Evolutionary conservation across 2,113 vertebrate genomes (phyloP).

Genomic region (Fregetta grallaria): DNA sequence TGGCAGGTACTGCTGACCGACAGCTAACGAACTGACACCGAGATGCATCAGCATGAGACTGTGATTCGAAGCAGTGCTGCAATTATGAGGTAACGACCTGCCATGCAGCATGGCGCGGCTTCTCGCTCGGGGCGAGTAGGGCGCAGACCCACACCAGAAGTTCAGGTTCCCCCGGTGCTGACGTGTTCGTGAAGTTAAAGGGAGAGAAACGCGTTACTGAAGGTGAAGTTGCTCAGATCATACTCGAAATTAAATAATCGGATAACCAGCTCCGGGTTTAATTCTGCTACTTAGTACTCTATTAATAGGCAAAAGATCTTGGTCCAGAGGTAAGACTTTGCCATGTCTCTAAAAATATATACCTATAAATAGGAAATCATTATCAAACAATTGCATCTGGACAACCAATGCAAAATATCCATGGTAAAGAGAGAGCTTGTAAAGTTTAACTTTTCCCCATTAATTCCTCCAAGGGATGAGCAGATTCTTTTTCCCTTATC

Average conservation of each 20-base stretch:
- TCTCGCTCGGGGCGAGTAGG: neutral
- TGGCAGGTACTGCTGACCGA: neutral
- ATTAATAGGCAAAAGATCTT: neutral
- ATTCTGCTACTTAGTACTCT: neutral
- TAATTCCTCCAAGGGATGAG: neutral
- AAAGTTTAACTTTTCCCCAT: neutral
- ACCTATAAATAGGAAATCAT: neutral
- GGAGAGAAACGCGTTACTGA: accelerated
- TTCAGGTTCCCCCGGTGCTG: neutral
- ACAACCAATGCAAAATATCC: neutral
- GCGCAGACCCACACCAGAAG: neutral
- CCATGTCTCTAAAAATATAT: neutral
- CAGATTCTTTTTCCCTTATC: neutral
- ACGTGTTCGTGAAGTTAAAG: neutral
- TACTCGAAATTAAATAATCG: neutral
- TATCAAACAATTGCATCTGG: neutral
- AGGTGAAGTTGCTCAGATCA: neutral
- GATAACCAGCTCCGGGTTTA: accelerated
- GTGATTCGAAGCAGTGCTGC: neutral
- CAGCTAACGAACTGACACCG: neutral
- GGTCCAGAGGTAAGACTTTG: neutral
- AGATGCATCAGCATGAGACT: neutral
- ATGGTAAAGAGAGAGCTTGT: neutral
- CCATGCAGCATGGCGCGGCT: neutral
- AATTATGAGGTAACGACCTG: neutral